A percentile compares a stretch with the other conserved stretches of the same genome.
phyloP scores from a whole-genome alignment of 2,113 vertebrate genomes.

The Ahaetulla prasina region DNA sequence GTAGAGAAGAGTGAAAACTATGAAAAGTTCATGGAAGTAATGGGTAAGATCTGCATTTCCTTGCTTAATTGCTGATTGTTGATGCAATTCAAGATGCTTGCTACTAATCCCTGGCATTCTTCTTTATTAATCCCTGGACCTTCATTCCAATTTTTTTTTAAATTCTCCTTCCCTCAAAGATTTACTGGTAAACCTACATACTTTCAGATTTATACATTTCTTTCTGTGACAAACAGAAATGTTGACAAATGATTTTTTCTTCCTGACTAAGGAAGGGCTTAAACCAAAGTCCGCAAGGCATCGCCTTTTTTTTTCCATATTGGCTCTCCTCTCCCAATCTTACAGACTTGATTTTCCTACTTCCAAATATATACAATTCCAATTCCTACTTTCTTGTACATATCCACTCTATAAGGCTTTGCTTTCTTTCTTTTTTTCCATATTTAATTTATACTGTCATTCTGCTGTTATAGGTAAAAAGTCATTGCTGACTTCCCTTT shows the following conservation, averaged over 20 bases:
- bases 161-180: not conserved
- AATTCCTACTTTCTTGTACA: not conserved
- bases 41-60: slow-evolving; percentile 78
- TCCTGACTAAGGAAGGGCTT: not conserved
- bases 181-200: not conserved
- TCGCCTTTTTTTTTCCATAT: not conserved
- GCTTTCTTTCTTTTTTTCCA: not conserved
- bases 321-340: not conserved
- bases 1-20: slow-evolving; percentile 82
- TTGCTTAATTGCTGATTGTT: not conserved
- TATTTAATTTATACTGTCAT: not conserved
- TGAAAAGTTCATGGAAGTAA: slow-evolving; percentile 85
- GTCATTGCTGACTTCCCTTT: not conserved
- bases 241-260: not conserved
- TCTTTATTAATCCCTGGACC: not conserved
- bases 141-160: not conserved
- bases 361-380: not conserved
- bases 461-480: not conserved
- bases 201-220: not conserved
- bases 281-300: not conserved
- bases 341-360: too few species aligned
- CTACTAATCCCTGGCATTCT: accelerated
- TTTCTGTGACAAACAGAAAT: not conserved
- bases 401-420: not conserved
- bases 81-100: not conserved